Evolutionary conservation across 2,888 invertebrate species (phyloP).

Genomic region (Cantharis nigra): DNA sequence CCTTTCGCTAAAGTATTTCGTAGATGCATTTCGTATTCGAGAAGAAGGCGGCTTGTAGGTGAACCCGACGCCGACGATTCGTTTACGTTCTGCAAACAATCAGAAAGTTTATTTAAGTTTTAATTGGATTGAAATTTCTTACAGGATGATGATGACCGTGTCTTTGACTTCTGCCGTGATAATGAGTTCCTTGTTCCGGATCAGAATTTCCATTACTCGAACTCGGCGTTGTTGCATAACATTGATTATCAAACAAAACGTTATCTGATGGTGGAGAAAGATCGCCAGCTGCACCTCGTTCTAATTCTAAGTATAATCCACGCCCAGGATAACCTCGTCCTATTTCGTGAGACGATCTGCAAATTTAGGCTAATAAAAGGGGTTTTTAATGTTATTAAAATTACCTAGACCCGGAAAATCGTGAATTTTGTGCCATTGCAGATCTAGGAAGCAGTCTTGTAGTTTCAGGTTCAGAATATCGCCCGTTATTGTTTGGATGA

Average conservation of each 20-base stretch:
- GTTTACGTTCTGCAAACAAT: slow-evolving; percentile 60
- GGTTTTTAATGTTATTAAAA: neutral
- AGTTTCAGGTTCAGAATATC: slow-evolving; percentile 58
- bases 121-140: slow-evolving; percentile 43
- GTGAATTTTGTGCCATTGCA: slow-evolving; percentile 68
- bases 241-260: slow-evolving; percentile 93
- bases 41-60: slow-evolving; percentile 80
- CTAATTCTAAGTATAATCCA: slow-evolving; percentile 79
- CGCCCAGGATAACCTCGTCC: slow-evolving; percentile 73
- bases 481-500: slow-evolving; percentile 63
- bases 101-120: neutral
- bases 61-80: slow-evolving; percentile 80
- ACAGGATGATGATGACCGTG: slow-evolving; percentile 69
- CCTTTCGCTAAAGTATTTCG: slow-evolving; percentile 91
- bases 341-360: slow-evolving; percentile 73
- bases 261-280: slow-evolving; percentile 90
- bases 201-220: slow-evolving; percentile 92
- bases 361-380: neutral
- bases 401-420: slow-evolving; percentile 68
- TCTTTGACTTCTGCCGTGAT: slow-evolving; percentile 61
- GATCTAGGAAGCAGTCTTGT: slow-evolving; percentile 59
- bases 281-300: slow-evolving; percentile 65
- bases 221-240: slow-evolving; percentile 92
- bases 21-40: slow-evolving; percentile 93
- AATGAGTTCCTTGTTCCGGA: slow-evolving; percentile 74